Conservation (phyloP, 2,888 invertebrate genomes). For the Ceraclea dissimilis region DNA sequence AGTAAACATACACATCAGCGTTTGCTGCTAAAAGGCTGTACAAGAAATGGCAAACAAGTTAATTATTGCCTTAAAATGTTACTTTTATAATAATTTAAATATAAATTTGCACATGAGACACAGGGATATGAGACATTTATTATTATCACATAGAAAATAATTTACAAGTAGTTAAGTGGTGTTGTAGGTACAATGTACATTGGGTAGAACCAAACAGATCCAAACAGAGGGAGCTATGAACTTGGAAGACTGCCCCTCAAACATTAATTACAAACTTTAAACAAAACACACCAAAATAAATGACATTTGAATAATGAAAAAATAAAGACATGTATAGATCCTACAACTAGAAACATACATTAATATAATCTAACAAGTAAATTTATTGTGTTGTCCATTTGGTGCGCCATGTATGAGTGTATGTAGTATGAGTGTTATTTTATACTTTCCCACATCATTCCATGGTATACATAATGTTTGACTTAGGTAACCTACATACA, state of each 20-base stretch:
- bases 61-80: conserved; percentile 11
- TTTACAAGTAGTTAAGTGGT: too few relatives aligned
- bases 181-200: too few relatives aligned
- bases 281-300: conserved; percentile 26
- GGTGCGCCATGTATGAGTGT: conserved; percentile 20
- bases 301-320: conserved; percentile 8
- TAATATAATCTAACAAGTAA: conserved; percentile 20
- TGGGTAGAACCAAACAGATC: too few relatives aligned
- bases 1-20: neutral
- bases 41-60: conserved; percentile 11
- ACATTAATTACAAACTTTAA: conserved; percentile 15
- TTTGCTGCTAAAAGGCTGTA: conserved; percentile 7
- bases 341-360: conserved; percentile 19
- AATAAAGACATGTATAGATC: neutral
- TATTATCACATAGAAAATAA: conserved; percentile 15
- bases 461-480: conserved; percentile 24
- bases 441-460: conserved; percentile 7
- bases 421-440: conserved; percentile 23
- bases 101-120: conserved; percentile 8
- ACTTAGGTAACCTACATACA: conserved; percentile 22
- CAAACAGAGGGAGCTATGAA: conserved; percentile 23
- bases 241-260: conserved; percentile 26
- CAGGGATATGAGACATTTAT: conserved; percentile 13
- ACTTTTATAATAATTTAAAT: conserved; percentile 12
- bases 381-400: conserved; percentile 27